A percentile compares a stretch with the other conserved stretches of the same genome.
These are phyloP conservation scores for Phylloscopus whistleri DNA, from an alignment of 2,113 vertebrate genomes.

Conservation along the genomic window DNA sequence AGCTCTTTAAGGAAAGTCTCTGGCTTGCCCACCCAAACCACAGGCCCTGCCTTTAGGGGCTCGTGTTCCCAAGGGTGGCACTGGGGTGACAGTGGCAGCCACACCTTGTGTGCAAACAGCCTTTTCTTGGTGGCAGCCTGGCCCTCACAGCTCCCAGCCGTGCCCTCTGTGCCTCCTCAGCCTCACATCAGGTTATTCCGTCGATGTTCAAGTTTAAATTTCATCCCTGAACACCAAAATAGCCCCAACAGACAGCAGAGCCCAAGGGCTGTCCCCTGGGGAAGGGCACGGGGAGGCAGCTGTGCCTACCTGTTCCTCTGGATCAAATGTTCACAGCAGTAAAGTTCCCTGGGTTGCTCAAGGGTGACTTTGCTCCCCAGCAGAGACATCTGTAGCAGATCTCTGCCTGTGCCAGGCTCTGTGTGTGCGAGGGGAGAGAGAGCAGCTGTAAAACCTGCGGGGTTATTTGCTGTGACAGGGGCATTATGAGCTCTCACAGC, in stretches of 20 bases:
- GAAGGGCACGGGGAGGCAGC: not conserved
- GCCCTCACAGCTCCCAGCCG: not conserved
- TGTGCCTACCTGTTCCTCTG: not conserved
- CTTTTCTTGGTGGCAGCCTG: not conserved
- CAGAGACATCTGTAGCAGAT: not conserved
- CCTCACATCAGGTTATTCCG: not conserved
- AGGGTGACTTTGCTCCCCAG: not conserved
- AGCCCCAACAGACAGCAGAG: not conserved
- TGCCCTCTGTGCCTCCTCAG: not conserved
- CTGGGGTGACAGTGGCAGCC: rapidly evolving
- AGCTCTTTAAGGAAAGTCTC: not conserved
- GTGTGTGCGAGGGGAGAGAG: not conserved
- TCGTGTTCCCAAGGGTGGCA: not conserved
- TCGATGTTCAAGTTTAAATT: not conserved
- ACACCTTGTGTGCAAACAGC: not conserved
- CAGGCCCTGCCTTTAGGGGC: not conserved
- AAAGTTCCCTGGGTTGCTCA: not conserved
- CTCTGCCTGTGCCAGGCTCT: not conserved
- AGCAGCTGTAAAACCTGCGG: not conserved
- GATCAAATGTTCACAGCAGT: not conserved
- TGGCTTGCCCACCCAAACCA: not conserved
- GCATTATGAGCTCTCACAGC: not conserved
- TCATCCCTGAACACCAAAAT: not conserved
- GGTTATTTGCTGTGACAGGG: not conserved
- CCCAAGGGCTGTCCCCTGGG: no score